Evolutionary conservation across 2,888 invertebrate genomes (phyloP), one percentile per base, ranked within the genome.

Genomic region (Nomada flava): DNA sequence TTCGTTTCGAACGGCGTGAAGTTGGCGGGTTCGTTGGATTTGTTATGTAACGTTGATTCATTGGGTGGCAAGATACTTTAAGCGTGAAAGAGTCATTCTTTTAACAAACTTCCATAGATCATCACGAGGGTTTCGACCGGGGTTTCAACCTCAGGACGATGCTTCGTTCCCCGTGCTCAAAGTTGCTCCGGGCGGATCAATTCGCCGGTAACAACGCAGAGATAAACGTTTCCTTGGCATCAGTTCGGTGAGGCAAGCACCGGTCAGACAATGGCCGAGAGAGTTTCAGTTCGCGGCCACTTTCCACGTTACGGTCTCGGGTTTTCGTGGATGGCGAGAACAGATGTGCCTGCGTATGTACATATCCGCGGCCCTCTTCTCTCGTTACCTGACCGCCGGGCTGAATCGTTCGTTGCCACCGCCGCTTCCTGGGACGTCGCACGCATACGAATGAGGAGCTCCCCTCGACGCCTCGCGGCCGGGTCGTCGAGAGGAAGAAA

Each of bases 201-300:
- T 86, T 83, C 65, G 67, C 67, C 47, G 73, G 70, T 73, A 80
- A 63, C 70, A 82, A 82, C 80, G n/a, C 53, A 9, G 74, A 76
- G 86, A 85, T 88, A 85, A 79, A 78, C 60, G 85, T 79, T 74
- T 76, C 80, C 85, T 88, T 88, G 86, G 85, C 85, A 87, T 83
- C 82, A 42, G 71, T 20, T 29, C 57, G 76, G 29, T 89, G 85
- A 89, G 82, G 88, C 68, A 89, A 86, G 70, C 73, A 50, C 47
- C 68, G n/a, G 63, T 80, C 71, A 83, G 78, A 88, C 84, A 83
- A 83, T 83, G 76, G 79, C 53, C 36, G 67, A 67, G 69, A 36
- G 68, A 64, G 63, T 65, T 68, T 82, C 64, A 67, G 73, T 59
- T 75, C 69, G 50, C 62, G 62, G 55, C 15, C 26, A 23, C 65